phyloP scores from a whole-genome alignment of 2,113 vertebrate species.

The Cyanistes caeruleus region DNA sequence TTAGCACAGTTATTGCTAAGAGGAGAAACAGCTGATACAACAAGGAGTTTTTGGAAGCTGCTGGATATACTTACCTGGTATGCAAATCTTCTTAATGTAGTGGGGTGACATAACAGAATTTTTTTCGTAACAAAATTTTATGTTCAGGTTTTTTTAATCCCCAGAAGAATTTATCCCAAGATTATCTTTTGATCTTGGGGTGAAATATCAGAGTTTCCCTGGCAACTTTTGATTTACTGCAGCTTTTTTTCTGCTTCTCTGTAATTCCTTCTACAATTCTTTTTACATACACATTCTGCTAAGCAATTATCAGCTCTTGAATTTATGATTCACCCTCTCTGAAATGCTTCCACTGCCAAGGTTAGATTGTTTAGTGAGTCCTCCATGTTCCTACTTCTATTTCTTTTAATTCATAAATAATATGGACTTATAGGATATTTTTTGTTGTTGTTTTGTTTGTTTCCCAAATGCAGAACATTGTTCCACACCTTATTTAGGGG shows the following conservation, averaged over 20 bases:
- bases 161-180: background rate
- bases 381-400: background rate
- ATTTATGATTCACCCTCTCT: background rate
- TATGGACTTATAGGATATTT: accelerated
- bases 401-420: background rate
- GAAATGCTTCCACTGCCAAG: background rate
- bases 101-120: background rate
- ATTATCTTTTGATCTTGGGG: background rate
- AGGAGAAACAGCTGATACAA: background rate
- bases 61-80: background rate
- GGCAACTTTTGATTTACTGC: background rate
- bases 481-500: background rate
- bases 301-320: background rate
- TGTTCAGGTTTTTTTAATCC: accelerated
- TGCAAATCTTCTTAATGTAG: background rate
- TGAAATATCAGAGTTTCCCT: background rate
- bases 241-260: background rate
- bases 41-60: background rate
- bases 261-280: background rate
- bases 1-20: background rate
- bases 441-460: background rate
- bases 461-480: background rate
- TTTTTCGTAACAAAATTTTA: background rate
- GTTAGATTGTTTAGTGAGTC: background rate
- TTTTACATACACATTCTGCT: background rate